phyloP scores from a whole-genome alignment of 2,888 invertebrate genomes.

The Leptothorax acervorum region DNA sequence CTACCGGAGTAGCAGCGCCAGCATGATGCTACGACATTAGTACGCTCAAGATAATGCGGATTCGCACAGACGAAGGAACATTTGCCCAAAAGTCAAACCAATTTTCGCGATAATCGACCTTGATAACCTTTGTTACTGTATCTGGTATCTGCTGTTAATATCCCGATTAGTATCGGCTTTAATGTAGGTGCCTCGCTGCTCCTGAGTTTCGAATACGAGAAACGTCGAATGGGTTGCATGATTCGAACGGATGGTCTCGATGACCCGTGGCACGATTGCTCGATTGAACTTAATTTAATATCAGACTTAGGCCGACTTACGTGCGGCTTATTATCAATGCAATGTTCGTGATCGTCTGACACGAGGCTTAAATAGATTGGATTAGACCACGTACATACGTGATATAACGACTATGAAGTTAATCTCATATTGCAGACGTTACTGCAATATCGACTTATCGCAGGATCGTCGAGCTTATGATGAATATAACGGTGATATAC shows the following conservation, averaged over 20 bases:
- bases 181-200: not conserved
- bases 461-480: conserved; percentile 6
- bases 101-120: not conserved
- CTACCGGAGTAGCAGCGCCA: not conserved
- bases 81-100: not conserved
- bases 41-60: not conserved
- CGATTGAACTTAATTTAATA: conserved; percentile 71
- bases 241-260: conserved; percentile 50
- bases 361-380: conserved; percentile 69
- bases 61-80: not conserved
- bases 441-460: conserved; percentile 43
- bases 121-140: not conserved
- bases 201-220: not conserved
- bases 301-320: conserved; percentile 59
- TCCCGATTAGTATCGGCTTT: not conserved
- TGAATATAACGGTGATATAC: not conserved
- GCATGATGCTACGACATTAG: not conserved
- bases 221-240: conserved; percentile 1
- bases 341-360: conserved; percentile 67
- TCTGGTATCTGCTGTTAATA: not conserved
- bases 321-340: conserved; percentile 71
- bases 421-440: conserved; percentile 60
- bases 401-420: conserved; percentile 62
- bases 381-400: conserved; percentile 63
- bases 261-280: conserved; percentile 51